Conservation (phyloP, 1,140 invertebrate genomes). For the Ptiloglossa arizonensis region DNA sequence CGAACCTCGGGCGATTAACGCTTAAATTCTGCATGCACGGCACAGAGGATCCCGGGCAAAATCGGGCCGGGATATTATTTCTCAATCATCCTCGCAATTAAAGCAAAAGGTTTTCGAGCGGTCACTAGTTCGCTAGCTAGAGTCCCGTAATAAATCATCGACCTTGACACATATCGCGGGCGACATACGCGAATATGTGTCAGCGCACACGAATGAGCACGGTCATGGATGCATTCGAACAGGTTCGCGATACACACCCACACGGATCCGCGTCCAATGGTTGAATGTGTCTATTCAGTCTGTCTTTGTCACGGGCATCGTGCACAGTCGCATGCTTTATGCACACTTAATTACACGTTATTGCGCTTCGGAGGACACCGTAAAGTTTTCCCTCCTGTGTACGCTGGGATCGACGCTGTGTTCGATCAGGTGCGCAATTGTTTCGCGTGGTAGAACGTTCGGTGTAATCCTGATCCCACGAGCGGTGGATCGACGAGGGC, state of each 20-base stretch:
- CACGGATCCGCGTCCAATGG: background rate
- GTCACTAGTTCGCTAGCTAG: constrained; percentile 1
- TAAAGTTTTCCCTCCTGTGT: constrained; percentile 22
- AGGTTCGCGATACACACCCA: constrained; percentile 2
- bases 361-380: constrained; percentile 27
- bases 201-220: constrained; percentile 39
- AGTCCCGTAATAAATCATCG: constrained; percentile 48
- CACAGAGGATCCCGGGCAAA: background rate
- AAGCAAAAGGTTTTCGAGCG: constrained; percentile 24
- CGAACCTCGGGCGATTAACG: background rate
- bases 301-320: constrained; percentile 22
- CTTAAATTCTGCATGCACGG: background rate
- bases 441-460: background rate
- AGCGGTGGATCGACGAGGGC: background rate
- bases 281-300: constrained; percentile 43
- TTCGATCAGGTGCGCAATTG: background rate
- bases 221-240: constrained; percentile 43
- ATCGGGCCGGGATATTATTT: constrained; percentile 26
- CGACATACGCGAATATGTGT: constrained; percentile 29
- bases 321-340: constrained; percentile 31
- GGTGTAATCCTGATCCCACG: constrained; percentile 16
- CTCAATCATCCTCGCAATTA: constrained; percentile 29
- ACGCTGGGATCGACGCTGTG: background rate
- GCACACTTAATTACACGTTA: constrained; percentile 51
- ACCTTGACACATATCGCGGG: constrained; percentile 47